Percentiles rank a stretch among this genome's conserved stretches.
phyloP scores from a whole-genome alignment of 1,140 invertebrate species.

The Drosophila obscura region DNA sequence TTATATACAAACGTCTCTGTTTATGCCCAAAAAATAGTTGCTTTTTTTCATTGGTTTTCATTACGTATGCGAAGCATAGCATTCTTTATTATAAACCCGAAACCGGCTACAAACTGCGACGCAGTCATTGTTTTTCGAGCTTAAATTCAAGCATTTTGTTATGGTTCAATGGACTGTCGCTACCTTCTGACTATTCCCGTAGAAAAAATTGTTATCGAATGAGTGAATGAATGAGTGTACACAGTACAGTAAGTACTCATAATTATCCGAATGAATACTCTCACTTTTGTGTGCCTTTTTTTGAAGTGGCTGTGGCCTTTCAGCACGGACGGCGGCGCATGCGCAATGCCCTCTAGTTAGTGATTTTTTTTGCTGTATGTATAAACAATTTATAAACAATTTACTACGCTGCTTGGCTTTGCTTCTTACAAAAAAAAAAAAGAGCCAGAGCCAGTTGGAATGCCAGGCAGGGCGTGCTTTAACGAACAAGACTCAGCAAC shows the following conservation, averaged over 20 bases:
- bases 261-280: conserved; percentile 23
- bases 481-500: conserved; percentile 16
- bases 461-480: conserved; percentile 64
- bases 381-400: conserved; percentile 33
- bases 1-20: conserved; percentile 17
- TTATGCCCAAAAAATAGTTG: conserved; percentile 1
- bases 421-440: not conserved
- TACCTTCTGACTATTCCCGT: conserved; percentile 19
- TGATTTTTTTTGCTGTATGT: conserved; percentile 10
- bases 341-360: conserved; percentile 39
- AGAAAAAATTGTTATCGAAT: conserved; percentile 2
- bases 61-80: conserved; percentile 18
- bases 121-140: conserved; percentile 32
- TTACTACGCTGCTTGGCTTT: conserved; percentile 29
- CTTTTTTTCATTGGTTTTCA: conserved; percentile 24
- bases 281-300: conserved; percentile 36
- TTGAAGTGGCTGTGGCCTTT: conserved; percentile 23
- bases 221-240: not conserved
- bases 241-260: conserved; percentile 1
- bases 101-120: conserved; percentile 29
- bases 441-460: conserved; percentile 49
- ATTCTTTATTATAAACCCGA: conserved; percentile 12
- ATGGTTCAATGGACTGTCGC: conserved; percentile 56
- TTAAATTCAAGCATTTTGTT: conserved; percentile 40
- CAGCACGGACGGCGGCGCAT: conserved; percentile 7